A percentile compares a stretch with the other conserved stretches of the same genome.
phyloP scores from a whole-genome alignment of 2,113 vertebrate species.

The Oreotrochilus melanogaster region DNA sequence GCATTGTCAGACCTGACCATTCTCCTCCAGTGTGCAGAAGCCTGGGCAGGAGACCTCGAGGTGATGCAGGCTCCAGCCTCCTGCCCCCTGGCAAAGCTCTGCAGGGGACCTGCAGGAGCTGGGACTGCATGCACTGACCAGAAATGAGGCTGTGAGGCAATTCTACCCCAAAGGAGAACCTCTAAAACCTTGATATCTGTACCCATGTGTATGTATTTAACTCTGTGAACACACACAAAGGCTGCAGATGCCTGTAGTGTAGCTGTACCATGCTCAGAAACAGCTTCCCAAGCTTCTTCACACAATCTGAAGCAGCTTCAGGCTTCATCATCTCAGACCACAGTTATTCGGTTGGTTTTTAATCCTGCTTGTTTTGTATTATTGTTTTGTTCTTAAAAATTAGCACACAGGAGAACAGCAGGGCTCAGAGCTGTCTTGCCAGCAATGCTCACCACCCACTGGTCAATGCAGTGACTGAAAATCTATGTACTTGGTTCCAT shows the following conservation, averaged over 20 bases:
- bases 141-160: slow-evolving; percentile 29
- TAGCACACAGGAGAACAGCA: not conserved
- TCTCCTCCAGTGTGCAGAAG: not conserved
- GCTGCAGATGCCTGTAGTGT: not conserved
- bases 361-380: not conserved
- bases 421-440: not conserved
- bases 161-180: slow-evolving; percentile 36
- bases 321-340: not conserved
- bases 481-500: not conserved
- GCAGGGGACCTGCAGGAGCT: slow-evolving; percentile 23
- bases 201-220: not conserved
- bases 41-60: not conserved
- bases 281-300: not conserved
- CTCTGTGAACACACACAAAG: not conserved
- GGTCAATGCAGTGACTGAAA: not conserved
- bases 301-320: not conserved
- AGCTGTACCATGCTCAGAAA: not conserved
- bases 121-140: not conserved
- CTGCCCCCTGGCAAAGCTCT: not conserved
- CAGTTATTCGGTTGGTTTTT: not conserved
- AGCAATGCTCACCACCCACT: not conserved
- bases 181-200: not conserved
- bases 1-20: slow-evolving; percentile 45
- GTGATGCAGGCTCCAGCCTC: not conserved
- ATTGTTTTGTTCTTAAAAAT: not conserved